Percentiles rank a stretch among this genome's conserved stretches.
These are phyloP conservation scores for Zosterops pallidus DNA, from an alignment of 2,113 vertebrate genomes.

Conservation along the genomic window DNA sequence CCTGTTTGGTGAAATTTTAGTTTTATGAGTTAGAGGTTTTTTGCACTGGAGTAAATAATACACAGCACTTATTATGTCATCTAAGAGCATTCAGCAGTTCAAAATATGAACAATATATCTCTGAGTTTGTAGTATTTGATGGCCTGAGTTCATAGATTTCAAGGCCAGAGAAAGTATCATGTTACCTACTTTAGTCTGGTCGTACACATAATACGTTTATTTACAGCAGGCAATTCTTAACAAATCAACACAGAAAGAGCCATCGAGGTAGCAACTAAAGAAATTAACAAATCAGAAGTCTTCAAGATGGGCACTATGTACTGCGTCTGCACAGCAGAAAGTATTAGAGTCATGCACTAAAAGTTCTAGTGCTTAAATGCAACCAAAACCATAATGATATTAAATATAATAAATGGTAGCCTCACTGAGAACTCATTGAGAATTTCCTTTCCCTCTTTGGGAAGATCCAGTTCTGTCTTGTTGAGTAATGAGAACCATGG, in stretches of 20 bases:
- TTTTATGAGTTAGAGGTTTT: accelerated
- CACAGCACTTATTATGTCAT: neutral
- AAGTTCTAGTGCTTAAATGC: neutral
- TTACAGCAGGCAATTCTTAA: neutral
- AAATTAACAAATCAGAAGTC: neutral
- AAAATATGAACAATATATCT: neutral
- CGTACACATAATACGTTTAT: neutral
- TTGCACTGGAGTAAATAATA: neutral
- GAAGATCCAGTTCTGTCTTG: neutral
- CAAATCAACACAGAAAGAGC: neutral
- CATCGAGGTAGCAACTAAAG: neutral
- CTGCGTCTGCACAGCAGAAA: neutral
- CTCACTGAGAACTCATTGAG: neutral
- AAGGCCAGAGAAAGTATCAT: neutral
- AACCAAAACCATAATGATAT: neutral
- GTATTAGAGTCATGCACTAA: neutral
- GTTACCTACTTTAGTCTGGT: neutral
- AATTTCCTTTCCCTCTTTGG: neutral
- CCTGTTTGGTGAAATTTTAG: neutral
- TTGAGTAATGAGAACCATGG: neutral
- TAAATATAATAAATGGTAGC: neutral
- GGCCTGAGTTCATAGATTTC: neutral
- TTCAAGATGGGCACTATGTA: neutral
- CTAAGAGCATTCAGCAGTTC: neutral
- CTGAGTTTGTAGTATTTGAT: neutral